Percentiles rank a stretch among this genome's conserved stretches.
Evolutionary conservation across 2,113 vertebrate genomes (phyloP).

Genomic region (Tragulus kanchil): DNA sequence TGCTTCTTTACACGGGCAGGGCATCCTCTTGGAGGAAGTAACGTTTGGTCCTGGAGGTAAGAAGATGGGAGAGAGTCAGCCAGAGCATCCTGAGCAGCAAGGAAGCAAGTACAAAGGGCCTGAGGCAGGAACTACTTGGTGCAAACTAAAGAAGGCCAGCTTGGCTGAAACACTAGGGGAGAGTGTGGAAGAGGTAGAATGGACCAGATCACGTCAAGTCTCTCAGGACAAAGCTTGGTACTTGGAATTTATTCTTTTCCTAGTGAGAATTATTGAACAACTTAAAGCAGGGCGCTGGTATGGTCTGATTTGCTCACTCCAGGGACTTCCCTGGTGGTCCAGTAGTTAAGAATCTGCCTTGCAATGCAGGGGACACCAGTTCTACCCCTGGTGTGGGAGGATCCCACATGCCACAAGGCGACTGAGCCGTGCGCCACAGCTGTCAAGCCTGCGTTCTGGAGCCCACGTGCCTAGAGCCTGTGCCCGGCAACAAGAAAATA

Average conservation of each 20-base stretch:
- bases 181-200: not conserved
- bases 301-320: not conserved
- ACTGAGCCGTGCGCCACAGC: not conserved
- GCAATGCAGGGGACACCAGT: not conserved
- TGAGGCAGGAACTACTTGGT: not conserved
- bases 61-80: not conserved
- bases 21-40: not conserved
- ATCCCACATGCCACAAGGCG: not conserved
- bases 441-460: not conserved
- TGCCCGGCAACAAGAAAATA: not conserved
- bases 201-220: not conserved
- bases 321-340: not conserved
- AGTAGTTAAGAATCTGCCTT: not conserved
- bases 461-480: not conserved
- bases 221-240: not conserved
- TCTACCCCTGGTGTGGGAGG: not conserved
- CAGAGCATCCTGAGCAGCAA: not conserved
- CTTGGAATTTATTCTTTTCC: not conserved
- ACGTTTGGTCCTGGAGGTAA: not conserved
- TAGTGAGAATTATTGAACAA: not conserved
- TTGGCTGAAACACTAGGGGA: no score
- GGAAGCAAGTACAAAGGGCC: not conserved
- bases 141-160: not conserved
- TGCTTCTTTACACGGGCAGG: not conserved
- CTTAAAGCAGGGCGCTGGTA: not conserved